Evolutionary conservation across 2,797 vertebrate genomes (phyloP), one percentile per base, ranked within the genome.

Genomic region (Pantherophis alleghaniensis): DNA sequence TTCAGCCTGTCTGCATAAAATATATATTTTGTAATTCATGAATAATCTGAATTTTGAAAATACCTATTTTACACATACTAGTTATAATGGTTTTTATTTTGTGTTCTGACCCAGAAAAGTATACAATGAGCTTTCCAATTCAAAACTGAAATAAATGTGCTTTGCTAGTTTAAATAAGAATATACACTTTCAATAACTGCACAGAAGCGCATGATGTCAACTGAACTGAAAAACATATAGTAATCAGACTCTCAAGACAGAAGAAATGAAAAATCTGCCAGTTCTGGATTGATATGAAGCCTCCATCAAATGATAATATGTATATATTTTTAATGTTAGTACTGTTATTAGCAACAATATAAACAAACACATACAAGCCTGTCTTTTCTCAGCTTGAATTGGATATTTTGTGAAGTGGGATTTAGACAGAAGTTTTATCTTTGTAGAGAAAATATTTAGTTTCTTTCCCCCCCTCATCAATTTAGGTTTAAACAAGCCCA

Each of bases 371-470:
- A 88, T 90, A 92, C 92, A 95, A 95, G 28, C 69, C 32, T 95
- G 61, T 60, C 59, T 74, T 57, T 94, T n/a, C 93, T 94, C 92
- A 95, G 57, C 89, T 96, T 92, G 66, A 95, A 90, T 86, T 92
- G 53, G 55, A 53, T 94, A 90, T 94, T 95, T 37, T 94, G 86
- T 96, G 94, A 97, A 96, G 92, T 92, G 93, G 60, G 90, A 95
- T 96, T 95, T 95, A 59, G 91, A 91, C 47, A 16, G 94, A 86
- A 95, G 94, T 91, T 91, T 28, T 60, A 7, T 7, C 61, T 91
- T 94, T 92, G 57, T 32, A 86, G 86, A 93, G 55, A 79, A 93
- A 53, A 95, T 94, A 95, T 57, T 6, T 91, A 92, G 55, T 96
- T 94, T 94, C 92, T 94, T 95, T 94, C 95, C 92, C 94, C 94